Evolutionary conservation across 2,888 invertebrate species (phyloP), one percentile per base, ranked within the genome.

Genomic region (Laspeyria flexula): DNA sequence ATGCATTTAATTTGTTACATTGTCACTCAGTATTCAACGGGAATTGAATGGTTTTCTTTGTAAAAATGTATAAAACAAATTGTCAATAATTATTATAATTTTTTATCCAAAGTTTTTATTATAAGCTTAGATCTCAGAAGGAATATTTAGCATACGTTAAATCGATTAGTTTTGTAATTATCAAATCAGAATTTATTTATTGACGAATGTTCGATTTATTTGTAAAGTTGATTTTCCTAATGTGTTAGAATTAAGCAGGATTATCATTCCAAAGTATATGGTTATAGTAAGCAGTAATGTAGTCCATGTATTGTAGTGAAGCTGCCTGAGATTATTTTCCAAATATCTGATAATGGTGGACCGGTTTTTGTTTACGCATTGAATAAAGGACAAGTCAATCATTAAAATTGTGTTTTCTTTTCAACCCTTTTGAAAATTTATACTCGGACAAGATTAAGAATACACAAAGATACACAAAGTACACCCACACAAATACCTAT

Each of bases 121-220:
- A 75, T 90, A 91, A 91, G 90, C 75, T 86, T 88, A 91, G 92
- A 92, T 91, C 92, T 92, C 92, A 91, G 79, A 83, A 66, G 84
- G 82, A 86, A 83, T 85, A 83, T 83, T 77, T 87, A 88, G 86
- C 76, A 75, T 81, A 81, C 82, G 81, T 77, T 73, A 69, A 71
- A 75, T 79, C 73, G 76, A 75, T 86, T 84, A 85, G 85, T 87
- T 87, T 75, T 87, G 77, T 86, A 85, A 84, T 86, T 78, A 76
- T 79, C 67, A 81, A 82, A 84, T 77, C 86, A 85, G 86, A 89
- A 84, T 85, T 91, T 90, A 90, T 91, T 91, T 90, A 90, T 91
- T 88, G 82, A 84, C 75, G 73, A 77, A 65, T 78, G 73, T 81
- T 79, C 69, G 69, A 71, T 77, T 81, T 83, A 73, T 83, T 77